phyloP scores from a whole-genome alignment of 2,113 vertebrate genomes.

The Mus musculus region DNA sequence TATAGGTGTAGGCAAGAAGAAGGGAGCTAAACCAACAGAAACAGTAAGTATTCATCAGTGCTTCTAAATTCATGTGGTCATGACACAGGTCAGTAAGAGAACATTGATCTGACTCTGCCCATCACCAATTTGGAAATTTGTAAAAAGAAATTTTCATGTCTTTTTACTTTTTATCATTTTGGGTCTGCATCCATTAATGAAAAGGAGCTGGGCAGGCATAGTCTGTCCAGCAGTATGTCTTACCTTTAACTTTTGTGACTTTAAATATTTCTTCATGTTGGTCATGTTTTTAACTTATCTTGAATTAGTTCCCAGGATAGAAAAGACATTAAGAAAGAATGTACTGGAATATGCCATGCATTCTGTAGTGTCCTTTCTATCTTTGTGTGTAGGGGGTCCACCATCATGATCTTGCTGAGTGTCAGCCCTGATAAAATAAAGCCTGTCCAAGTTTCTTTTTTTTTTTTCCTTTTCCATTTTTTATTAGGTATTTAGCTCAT shows the following conservation, averaged over 20 bases:
- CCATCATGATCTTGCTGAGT: background rate
- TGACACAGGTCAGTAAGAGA: background rate
- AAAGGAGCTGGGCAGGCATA: background rate
- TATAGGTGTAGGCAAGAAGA: background rate
- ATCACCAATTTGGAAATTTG: background rate
- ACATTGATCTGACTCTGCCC: background rate
- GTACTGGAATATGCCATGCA: background rate
- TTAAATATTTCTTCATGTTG: background rate
- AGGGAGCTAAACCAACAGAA: background rate
- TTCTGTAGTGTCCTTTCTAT: background rate
- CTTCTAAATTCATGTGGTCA: background rate
- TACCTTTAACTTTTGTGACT: background rate
- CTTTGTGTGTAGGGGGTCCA: background rate
- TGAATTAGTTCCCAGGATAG: background rate
- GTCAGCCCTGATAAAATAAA: background rate
- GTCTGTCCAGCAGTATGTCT: background rate
- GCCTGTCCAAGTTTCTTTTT: background rate
- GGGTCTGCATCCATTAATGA: background rate
- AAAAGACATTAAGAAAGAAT: constrained; percentile 1
- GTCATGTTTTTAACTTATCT: background rate
- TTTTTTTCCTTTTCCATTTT: no score
- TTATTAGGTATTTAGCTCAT: no score
- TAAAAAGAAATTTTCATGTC: background rate
- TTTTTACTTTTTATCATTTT: background rate
- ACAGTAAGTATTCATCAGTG: background rate